Evolutionary conservation across 2,888 invertebrate species (phyloP).

Genomic region (Andrena minutula): DNA sequence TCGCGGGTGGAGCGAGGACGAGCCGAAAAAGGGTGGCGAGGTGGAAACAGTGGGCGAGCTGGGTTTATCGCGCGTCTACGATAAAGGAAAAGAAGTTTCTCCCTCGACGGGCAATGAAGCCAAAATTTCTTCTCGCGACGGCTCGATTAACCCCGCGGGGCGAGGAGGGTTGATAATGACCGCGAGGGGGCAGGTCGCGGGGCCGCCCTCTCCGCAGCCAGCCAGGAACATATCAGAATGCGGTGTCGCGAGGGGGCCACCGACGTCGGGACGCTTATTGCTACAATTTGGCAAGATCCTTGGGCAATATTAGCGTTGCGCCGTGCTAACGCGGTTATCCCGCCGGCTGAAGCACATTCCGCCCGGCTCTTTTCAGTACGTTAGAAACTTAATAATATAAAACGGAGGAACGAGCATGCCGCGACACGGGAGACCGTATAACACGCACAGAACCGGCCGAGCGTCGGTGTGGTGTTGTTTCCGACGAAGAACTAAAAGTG

Average conservation of each 20-base stretch:
- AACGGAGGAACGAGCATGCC: constrained; percentile 48
- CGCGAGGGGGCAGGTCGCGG: constrained; percentile 36
- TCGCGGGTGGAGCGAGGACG: neutral
- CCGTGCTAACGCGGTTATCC: constrained; percentile 68
- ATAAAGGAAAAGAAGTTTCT: constrained; percentile 40
- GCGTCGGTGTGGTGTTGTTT: constrained; percentile 36
- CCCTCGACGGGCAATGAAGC: constrained; percentile 37
- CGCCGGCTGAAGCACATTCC: constrained; percentile 50
- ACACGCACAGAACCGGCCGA: neutral
- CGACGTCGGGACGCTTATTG: constrained; percentile 73
- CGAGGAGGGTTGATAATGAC: constrained; percentile 52
- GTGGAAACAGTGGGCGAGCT: neutral
- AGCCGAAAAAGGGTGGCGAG: too few species aligned
- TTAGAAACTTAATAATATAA: constrained; percentile 74
- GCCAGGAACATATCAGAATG: constrained; percentile 60
- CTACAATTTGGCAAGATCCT: constrained; percentile 78
- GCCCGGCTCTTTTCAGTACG: constrained; percentile 64
- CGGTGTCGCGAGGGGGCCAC: constrained; percentile 61
- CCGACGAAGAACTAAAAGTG: constrained; percentile 62
- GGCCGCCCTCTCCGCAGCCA: neutral
- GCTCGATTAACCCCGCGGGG: constrained; percentile 51
- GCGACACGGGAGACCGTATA: neutral
- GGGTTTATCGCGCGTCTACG: constrained; percentile 39
- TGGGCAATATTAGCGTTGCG: constrained; percentile 75
- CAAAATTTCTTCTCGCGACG: constrained; percentile 65